Conservation (phyloP, 2,888 invertebrate genomes). For the Helicoverpa assulta region DNA sequence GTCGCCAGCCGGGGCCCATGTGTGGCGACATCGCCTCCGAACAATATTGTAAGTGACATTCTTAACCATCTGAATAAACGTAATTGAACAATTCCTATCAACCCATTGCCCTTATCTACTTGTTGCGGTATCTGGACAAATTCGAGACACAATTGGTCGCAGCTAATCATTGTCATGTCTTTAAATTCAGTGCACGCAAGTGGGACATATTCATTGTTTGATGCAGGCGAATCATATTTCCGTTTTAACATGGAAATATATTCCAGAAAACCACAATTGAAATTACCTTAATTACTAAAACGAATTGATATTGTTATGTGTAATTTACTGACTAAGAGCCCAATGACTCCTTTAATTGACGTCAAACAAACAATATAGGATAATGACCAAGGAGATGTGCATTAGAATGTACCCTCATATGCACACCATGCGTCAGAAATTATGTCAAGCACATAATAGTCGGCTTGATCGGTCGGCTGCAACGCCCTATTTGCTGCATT, state of each 20-base stretch:
- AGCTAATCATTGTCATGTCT: constrained; percentile 79
- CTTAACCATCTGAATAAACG: constrained; percentile 87
- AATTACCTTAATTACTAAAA: constrained; percentile 49
- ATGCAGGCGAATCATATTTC: constrained; percentile 5
- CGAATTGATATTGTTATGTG: constrained; percentile 42
- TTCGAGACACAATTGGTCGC: constrained; percentile 76
- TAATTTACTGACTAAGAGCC: constrained; percentile 57
- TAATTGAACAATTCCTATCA: constrained; percentile 88
- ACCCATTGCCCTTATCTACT: constrained; percentile 86
- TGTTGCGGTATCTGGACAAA: constrained; percentile 67
- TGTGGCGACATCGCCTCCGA: constrained; percentile 78
- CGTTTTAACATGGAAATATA: constrained; percentile 6
- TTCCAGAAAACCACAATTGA: constrained; percentile 28
- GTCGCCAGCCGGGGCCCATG: constrained; percentile 56
- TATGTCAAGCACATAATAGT: constrained; percentile 82
- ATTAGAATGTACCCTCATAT: constrained; percentile 72
- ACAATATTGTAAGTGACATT: constrained; percentile 86
- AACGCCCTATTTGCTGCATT: constrained; percentile 86
- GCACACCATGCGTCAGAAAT: constrained; percentile 74
- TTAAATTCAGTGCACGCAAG: constrained; percentile 71
- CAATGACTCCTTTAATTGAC: constrained; percentile 60
- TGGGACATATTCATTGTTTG: constrained; percentile 60
- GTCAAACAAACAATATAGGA: constrained; percentile 56
- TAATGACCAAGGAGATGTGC: constrained; percentile 55
- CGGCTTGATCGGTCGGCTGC: constrained; percentile 80